Conservation (phyloP, 2,888 invertebrate species). For the Apotomis betuletana region DNA sequence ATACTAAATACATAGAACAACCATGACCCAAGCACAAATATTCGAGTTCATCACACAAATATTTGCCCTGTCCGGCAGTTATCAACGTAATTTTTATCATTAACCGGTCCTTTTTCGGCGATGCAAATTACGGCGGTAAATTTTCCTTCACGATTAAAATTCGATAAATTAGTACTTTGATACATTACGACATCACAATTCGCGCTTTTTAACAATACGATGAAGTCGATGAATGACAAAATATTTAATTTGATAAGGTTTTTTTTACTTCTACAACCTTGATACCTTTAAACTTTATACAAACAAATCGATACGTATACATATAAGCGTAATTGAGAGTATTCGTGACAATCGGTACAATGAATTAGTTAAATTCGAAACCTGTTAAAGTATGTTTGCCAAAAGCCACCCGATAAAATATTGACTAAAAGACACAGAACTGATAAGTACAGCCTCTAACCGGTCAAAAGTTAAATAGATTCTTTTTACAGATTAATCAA, state of each 20-base stretch:
- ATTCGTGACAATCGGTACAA: neutral
- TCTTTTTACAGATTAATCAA: constrained; percentile 4
- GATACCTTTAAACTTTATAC: constrained; percentile 6
- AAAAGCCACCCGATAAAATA: no score
- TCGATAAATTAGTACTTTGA: neutral
- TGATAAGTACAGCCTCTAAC: no score
- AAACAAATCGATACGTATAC: neutral
- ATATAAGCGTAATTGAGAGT: neutral
- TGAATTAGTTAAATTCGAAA: neutral
- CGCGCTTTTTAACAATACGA: neutral
- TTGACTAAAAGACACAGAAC: no score
- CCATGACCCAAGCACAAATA: no score
- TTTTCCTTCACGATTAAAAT: neutral
- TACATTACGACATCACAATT: neutral
- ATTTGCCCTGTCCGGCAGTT: no score
- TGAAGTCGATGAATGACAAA: constrained; percentile 8
- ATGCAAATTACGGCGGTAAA: no score
- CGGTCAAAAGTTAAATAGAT: neutral
- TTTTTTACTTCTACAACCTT: constrained; percentile 11
- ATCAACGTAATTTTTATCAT: no score
- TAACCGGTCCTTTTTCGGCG: no score
- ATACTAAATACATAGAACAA: no score
- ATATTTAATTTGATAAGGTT: constrained; percentile 10
- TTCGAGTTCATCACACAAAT: no score
- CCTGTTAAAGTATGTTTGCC: neutral